A percentile compares a stretch with the other conserved stretches of the same genome.
Evolutionary conservation across 2,113 vertebrate genomes (phyloP).

Genomic region (Falcunculus frontatus): DNA sequence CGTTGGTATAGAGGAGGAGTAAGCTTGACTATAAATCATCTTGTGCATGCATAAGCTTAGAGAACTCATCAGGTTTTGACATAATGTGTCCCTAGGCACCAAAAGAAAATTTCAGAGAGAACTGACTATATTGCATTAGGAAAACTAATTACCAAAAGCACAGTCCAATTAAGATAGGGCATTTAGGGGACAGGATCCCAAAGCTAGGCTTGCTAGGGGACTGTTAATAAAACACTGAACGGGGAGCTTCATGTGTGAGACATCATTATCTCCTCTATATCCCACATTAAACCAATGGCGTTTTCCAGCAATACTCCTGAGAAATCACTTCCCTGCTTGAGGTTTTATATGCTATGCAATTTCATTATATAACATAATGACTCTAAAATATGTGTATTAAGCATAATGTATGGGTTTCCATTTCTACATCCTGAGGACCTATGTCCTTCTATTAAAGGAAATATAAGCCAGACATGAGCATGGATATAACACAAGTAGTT

Average conservation of each 20-base stretch:
- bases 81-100: background rate
- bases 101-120: conserved; percentile 5
- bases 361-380: background rate
- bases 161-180: conserved; percentile 46
- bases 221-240: background rate
- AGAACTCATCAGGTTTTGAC: background rate
- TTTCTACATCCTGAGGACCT: conserved; percentile 14
- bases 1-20: background rate
- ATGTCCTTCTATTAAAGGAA: background rate
- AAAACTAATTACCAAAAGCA: conserved; percentile 58
- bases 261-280: background rate
- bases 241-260: background rate
- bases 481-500: background rate
- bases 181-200: conserved; percentile 17
- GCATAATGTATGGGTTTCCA: conserved; percentile 38
- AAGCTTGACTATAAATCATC: background rate
- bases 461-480: background rate
- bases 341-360: background rate
- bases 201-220: background rate
- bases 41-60: background rate
- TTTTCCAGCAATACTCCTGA: background rate
- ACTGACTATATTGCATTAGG: background rate
- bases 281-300: background rate
- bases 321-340: background rate
- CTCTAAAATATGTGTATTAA: background rate